Conservation (phyloP, 1,140 invertebrate genomes). For the Drosophila kohkoa region DNA sequence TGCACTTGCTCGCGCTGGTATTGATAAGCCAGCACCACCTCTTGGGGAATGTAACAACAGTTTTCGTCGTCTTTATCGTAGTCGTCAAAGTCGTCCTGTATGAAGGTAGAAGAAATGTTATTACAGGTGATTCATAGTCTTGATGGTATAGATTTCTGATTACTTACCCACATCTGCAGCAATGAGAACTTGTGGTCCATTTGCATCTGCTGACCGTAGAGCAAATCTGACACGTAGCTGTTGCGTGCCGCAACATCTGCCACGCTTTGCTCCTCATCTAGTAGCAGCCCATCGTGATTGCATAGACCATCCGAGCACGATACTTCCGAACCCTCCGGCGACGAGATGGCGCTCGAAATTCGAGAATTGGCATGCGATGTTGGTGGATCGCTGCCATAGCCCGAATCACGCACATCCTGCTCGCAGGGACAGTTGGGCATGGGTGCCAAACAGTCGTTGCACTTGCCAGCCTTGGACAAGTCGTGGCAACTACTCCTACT, state of each 20-base stretch:
- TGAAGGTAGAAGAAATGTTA: background rate
- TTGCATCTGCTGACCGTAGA: constrained; percentile 44
- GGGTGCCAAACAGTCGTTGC: constrained; percentile 65
- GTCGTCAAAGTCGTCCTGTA: constrained; percentile 70
- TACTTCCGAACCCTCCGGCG: constrained; percentile 92
- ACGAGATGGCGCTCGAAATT: constrained; percentile 90
- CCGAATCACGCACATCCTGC: constrained; percentile 89
- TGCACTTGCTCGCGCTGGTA: constrained; percentile 90
- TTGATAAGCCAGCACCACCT: constrained; percentile 90
- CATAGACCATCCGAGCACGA: constrained; percentile 94
- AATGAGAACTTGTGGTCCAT: constrained; percentile 74
- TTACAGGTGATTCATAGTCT: background rate
- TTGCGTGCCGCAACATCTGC: constrained; percentile 42
- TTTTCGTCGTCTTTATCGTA: constrained; percentile 91
- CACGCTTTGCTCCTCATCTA: constrained; percentile 57
- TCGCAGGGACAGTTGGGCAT: constrained; percentile 84
- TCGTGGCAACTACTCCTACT: constrained; percentile 27
- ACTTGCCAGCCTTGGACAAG: constrained; percentile 55
- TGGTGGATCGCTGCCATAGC: constrained; percentile 90
- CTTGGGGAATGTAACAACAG: constrained; percentile 93
- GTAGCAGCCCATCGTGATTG: constrained; percentile 87
- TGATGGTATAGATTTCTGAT: background rate
- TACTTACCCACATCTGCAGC: constrained; percentile 84
- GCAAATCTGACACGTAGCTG: constrained; percentile 59
- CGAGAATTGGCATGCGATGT: constrained; percentile 86